These are phyloP conservation scores for Cyclina sinensis DNA, from an alignment of 1,140 invertebrate species.

Conservation along the genomic window DNA sequence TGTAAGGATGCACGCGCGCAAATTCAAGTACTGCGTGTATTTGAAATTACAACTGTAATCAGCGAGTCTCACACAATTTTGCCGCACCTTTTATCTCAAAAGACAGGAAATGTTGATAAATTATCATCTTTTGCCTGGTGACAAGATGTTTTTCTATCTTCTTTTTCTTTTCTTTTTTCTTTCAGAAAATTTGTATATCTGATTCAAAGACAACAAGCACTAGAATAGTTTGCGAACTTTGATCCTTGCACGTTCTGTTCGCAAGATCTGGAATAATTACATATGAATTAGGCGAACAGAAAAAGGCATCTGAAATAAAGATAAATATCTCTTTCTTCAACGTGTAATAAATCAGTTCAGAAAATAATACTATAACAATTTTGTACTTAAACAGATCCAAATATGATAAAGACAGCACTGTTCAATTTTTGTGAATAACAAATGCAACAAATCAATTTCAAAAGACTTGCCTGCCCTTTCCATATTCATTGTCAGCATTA, in stretches of 20 bases:
- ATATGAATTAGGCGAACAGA: conserved; percentile 21
- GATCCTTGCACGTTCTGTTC: neutral
- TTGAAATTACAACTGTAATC: no score
- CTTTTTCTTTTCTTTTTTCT: no score
- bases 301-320: conserved; percentile 26
- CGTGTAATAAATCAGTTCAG: conserved; percentile 47
- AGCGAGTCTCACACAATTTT: no score
- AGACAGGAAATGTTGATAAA: no score
- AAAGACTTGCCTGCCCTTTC: neutral
- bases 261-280: neutral
- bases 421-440: conserved; percentile 2
- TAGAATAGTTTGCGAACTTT: neutral
- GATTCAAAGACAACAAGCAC: neutral
- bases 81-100: no score
- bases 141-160: no score
- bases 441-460: conserved; percentile 55
- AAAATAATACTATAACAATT: conserved; percentile 48
- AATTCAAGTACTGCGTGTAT: no score
- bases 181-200: no score
- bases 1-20: no score
- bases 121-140: no score
- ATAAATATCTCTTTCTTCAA: neutral
- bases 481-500: neutral
- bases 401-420: conserved; percentile 22
- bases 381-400: conserved; percentile 31